A percentile compares a stretch with the other conserved stretches of the same genome.
These are phyloP conservation scores for Andricus quercusramuli DNA, from an alignment of 2,888 invertebrate genomes.

Conservation along the genomic window DNA sequence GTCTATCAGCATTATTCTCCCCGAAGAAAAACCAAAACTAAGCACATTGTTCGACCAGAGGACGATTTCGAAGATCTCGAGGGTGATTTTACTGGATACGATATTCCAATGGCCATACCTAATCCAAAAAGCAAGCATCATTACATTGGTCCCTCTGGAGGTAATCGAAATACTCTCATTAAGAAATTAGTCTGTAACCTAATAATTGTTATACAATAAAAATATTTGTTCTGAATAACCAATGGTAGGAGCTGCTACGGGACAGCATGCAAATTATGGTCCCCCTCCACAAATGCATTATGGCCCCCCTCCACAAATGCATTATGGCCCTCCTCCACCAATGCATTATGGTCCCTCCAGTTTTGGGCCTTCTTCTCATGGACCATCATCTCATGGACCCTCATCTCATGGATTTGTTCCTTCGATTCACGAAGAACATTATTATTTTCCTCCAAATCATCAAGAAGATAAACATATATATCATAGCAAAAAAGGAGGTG, in stretches of 20 bases:
- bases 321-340: slow-evolving; percentile 53
- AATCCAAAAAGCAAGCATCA: slow-evolving; percentile 68
- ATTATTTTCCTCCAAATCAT: slow-evolving; percentile 58
- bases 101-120: slow-evolving; percentile 72
- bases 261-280: slow-evolving; percentile 64
- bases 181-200: background rate
- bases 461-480: slow-evolving; percentile 71
- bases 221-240: slow-evolving; percentile 54
- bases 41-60: slow-evolving; percentile 70
- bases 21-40: slow-evolving; percentile 63
- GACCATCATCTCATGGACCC: slow-evolving; percentile 58
- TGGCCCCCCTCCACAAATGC: slow-evolving; percentile 44
- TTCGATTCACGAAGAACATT: slow-evolving; percentile 72
- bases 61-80: slow-evolving; percentile 82
- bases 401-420: slow-evolving; percentile 60
- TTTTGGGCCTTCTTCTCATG: slow-evolving; percentile 48
- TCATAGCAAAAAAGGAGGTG: slow-evolving; percentile 78
- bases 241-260: slow-evolving; percentile 65
- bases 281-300: slow-evolving; percentile 51
- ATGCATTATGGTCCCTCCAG: slow-evolving; percentile 53
- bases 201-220: slow-evolving; percentile 7
- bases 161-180: slow-evolving; percentile 19
- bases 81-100: slow-evolving; percentile 82
- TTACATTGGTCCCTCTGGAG: slow-evolving; percentile 54
- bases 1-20: slow-evolving; percentile 84